Percentiles rank a stretch among this genome's conserved stretches.
These are phyloP conservation scores for Nematostella vectensis DNA, from an alignment of 92 coral and sea anemone genomes.

Conservation along the genomic window DNA sequence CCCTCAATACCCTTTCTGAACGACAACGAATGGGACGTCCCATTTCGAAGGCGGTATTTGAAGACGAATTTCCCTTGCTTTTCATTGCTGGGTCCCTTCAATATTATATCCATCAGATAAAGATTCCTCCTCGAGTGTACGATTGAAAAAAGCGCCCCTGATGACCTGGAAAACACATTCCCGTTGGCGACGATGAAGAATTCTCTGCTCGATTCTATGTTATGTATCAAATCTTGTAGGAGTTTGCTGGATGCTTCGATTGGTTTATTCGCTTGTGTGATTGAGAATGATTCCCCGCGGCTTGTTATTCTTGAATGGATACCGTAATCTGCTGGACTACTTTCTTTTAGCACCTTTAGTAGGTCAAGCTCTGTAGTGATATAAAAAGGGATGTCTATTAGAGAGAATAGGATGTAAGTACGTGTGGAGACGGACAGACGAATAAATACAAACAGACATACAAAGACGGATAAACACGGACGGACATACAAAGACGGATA, in stretches of 20 bases:
- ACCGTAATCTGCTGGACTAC: background rate
- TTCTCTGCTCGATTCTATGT: constrained; percentile 46
- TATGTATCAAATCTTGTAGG: constrained; percentile 28
- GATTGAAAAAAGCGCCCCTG: constrained; percentile 58
- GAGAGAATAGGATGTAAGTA: too few relatives aligned
- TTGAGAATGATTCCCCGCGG: constrained; percentile 3
- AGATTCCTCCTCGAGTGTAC: constrained; percentile 5
- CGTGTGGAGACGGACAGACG: too few relatives aligned
- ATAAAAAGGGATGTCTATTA: too few relatives aligned
- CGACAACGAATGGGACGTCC: constrained; percentile 19
- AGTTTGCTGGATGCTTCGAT: constrained; percentile 26
- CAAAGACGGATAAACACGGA: too few relatives aligned
- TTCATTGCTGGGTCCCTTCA: too few relatives aligned
- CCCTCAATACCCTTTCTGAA: constrained; percentile 28
- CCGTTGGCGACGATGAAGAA: constrained; percentile 30
- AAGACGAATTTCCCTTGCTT: constrained; percentile 28
- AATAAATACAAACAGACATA: too few relatives aligned
- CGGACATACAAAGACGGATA: too few relatives aligned
- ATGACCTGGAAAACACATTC: background rate
- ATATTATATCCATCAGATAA: too few relatives aligned
- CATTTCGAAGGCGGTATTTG: constrained; percentile 52
- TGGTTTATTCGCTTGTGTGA: constrained; percentile 6
- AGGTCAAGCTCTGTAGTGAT: background rate
- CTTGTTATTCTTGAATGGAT: constrained; percentile 5
- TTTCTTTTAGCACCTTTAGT: background rate